Conservation (phyloP, 2,113 vertebrate genomes). For the Phyllostomus hastatus region DNA sequence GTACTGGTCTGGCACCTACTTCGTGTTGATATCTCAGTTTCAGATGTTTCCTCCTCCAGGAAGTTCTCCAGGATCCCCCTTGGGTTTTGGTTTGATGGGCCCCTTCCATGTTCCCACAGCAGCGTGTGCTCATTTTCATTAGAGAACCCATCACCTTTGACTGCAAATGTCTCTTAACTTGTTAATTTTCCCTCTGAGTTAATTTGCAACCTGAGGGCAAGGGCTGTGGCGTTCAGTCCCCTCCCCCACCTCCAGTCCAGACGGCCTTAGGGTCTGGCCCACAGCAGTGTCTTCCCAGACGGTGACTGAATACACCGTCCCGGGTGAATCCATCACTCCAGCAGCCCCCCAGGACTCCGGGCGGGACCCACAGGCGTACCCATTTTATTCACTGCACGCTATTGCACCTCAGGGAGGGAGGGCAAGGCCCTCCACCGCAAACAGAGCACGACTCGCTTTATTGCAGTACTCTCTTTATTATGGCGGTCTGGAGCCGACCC, state of each 20-base stretch:
- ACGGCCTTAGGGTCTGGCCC: not conserved
- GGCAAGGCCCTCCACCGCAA: not conserved
- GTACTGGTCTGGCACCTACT: not conserved
- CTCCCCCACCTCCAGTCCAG: too few species aligned
- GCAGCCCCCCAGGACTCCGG: not conserved
- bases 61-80: not conserved
- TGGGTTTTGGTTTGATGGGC: not conserved
- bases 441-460: not conserved
- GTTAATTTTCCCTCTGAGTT: not conserved
- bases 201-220: not conserved
- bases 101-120: not conserved
- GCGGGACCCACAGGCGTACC: not conserved
- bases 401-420: not conserved
- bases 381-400: not conserved
- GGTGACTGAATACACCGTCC: not conserved
- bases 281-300: not conserved
- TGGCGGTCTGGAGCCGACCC: not conserved
- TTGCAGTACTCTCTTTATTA: not conserved
- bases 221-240: not conserved
- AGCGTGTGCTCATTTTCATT: not conserved
- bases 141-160: not conserved
- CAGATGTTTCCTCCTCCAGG: not conserved
- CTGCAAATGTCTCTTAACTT: not conserved
- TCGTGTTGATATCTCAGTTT: not conserved
- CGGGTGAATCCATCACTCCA: too few species aligned